Conservation (phyloP, 2,113 vertebrate genomes). For the Thinocorus orbignyianus region DNA sequence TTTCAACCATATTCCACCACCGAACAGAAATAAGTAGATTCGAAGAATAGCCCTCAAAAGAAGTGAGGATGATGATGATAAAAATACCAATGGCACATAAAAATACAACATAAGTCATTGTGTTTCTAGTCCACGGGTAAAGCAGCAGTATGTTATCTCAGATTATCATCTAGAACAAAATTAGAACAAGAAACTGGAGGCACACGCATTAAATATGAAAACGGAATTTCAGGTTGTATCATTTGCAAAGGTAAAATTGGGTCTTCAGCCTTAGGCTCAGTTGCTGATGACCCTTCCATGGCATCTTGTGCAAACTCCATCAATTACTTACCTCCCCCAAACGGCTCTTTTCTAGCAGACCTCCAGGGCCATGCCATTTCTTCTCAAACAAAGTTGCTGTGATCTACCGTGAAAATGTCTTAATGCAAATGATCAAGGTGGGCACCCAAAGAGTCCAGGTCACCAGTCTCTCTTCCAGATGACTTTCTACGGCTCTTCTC, state of each 20-base stretch:
- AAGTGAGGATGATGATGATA: background rate
- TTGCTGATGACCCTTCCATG: background rate
- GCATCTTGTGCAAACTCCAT: background rate
- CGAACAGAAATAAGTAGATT: background rate
- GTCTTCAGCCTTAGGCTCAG: background rate
- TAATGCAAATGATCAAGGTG: background rate
- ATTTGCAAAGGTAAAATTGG: background rate
- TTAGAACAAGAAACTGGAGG: background rate
- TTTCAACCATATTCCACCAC: background rate
- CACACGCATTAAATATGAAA: background rate
- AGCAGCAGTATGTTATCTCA: background rate
- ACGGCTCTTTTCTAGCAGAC: slow-evolving; percentile 69
- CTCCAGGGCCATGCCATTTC: slow-evolving; percentile 76
- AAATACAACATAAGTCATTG: background rate
- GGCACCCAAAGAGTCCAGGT: background rate
- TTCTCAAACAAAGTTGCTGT: background rate
- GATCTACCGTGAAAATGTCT: background rate
- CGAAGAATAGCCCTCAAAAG: background rate
- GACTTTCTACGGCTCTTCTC: background rate
- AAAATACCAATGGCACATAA: background rate
- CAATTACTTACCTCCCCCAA: slow-evolving; percentile 74
- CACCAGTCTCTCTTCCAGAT: background rate
- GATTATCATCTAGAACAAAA: background rate
- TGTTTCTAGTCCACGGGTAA: background rate
- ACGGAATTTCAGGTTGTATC: background rate